These are phyloP conservation scores for Platyura marginata DNA, from an alignment of 1,140 invertebrate species.

Conservation along the genomic window DNA sequence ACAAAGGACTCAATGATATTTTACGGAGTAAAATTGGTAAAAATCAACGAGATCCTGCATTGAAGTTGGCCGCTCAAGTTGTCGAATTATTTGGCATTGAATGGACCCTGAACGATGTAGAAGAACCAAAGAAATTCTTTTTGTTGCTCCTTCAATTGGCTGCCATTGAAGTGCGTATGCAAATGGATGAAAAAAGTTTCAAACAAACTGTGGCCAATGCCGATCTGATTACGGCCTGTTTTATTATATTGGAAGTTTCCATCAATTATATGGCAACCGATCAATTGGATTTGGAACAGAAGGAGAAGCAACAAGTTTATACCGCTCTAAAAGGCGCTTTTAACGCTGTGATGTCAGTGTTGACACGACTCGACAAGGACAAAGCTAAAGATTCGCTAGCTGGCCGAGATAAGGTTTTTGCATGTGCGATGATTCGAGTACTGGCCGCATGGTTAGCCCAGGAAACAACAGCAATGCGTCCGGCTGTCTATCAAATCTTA, in stretches of 20 bases:
- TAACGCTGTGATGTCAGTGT: slow-evolving; percentile 54
- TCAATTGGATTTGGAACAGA: slow-evolving; percentile 65
- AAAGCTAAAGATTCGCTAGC: slow-evolving; percentile 42
- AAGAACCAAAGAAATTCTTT: slow-evolving; percentile 64
- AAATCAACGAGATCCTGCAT: slow-evolving; percentile 67
- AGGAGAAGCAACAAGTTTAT: slow-evolving; percentile 77
- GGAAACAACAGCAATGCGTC: slow-evolving; percentile 75
- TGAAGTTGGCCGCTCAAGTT: slow-evolving; percentile 62
- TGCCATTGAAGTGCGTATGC: slow-evolving; percentile 84
- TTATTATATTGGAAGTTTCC: slow-evolving; percentile 62
- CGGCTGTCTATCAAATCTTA: slow-evolving; percentile 58
- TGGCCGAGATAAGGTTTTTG: slow-evolving; percentile 50
- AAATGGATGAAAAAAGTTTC: slow-evolving; percentile 67
- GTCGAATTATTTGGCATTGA: slow-evolving; percentile 68
- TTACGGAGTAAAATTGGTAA: slow-evolving; percentile 71
- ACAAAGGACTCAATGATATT: slow-evolving; percentile 62
- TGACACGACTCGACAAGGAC: slow-evolving; percentile 53
- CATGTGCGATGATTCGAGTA: slow-evolving; percentile 65
- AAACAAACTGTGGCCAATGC: slow-evolving; percentile 56
- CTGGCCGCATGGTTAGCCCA: slow-evolving; percentile 76
- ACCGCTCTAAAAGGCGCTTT: slow-evolving; percentile 81
- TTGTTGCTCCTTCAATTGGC: slow-evolving; percentile 67
- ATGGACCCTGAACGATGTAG: slow-evolving; percentile 60
- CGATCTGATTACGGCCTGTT: slow-evolving; percentile 65
- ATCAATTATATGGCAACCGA: slow-evolving; percentile 65